Evolutionary conservation across 1,140 invertebrate species (phyloP).

Genomic region (Drosophila bipectinata): DNA sequence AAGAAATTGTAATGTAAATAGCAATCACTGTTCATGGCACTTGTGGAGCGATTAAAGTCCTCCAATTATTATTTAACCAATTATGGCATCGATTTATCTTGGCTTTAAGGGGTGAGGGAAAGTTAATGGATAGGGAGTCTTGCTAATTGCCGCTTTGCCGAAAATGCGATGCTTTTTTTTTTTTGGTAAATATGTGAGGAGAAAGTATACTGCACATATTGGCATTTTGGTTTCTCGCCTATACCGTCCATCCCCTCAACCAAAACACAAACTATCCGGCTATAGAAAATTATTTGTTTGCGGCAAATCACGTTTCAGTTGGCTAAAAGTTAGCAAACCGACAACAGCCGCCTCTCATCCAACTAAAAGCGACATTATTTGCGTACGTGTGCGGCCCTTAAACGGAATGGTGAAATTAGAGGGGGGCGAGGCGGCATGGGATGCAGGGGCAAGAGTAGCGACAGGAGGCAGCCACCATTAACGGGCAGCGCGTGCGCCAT

Average conservation of each 20-base stretch:
- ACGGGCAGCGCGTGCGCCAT: conserved; percentile 58
- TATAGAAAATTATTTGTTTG: conserved; percentile 58
- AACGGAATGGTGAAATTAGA: conserved; percentile 15
- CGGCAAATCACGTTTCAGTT: conserved; percentile 61
- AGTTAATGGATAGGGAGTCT: neutral
- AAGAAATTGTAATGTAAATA: conserved; percentile 14
- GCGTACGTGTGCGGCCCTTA: conserved; percentile 56
- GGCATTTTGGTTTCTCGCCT: neutral
- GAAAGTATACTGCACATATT: conserved; percentile 38
- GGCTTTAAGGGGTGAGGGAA: conserved; percentile 17
- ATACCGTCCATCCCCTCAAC: too few species aligned
- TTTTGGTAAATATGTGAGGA: conserved; percentile 34
- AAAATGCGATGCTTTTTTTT: conserved; percentile 39
- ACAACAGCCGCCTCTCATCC: conserved; percentile 43
- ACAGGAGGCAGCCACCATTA: conserved; percentile 42
- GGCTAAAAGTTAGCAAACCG: conserved; percentile 60
- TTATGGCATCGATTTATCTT: conserved; percentile 37
- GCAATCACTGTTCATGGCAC: conserved; percentile 22
- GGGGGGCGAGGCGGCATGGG: neutral
- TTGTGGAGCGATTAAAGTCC: neutral
- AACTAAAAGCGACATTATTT: conserved; percentile 58
- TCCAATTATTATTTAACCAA: conserved; percentile 28
- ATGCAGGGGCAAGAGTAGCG: neutral
- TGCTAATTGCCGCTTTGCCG: conserved; percentile 47
- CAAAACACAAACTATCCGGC: conserved; percentile 39